phyloP scores from a whole-genome alignment of 2,888 invertebrate genomes.

The Drosophila neotestacea region DNA sequence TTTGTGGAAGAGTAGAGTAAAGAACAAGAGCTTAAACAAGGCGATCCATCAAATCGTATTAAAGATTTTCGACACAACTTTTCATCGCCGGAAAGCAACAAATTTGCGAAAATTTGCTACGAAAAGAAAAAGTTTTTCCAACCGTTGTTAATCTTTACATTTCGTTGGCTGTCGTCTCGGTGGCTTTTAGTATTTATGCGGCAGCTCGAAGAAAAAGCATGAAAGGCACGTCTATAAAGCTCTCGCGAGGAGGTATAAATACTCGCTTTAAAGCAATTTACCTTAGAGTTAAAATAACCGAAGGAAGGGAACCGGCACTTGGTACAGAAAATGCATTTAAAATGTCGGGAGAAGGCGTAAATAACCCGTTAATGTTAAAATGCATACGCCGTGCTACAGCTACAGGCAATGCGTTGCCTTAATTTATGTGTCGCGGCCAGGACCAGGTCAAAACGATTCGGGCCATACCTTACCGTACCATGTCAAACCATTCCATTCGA shows the following conservation, averaged over 20 bases:
- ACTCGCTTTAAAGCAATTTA: slow-evolving; percentile 65
- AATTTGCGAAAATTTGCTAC: slow-evolving; percentile 30
- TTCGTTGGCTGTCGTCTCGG: slow-evolving; percentile 50
- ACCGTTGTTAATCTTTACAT: slow-evolving; percentile 34
- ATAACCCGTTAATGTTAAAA: slow-evolving; percentile 78
- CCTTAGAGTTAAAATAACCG: slow-evolving; percentile 15
- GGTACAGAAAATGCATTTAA: slow-evolving; percentile 73
- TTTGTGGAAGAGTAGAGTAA: slow-evolving; percentile 3
- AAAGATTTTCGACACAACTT: slow-evolving; percentile 38
- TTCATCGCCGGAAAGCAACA: slow-evolving; percentile 42
- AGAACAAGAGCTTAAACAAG: neutral
- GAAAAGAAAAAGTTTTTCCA: slow-evolving; percentile 15
- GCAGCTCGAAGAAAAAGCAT: neutral
- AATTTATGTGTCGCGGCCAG: slow-evolving; percentile 72
- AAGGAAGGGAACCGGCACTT: neutral
- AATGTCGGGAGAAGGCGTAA: slow-evolving; percentile 71
- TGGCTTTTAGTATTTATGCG: slow-evolving; percentile 67
- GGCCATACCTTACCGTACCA: slow-evolving; percentile 3
- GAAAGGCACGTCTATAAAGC: slow-evolving; percentile 59
- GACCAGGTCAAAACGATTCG: slow-evolving; percentile 24
- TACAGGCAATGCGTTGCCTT: slow-evolving; percentile 67
- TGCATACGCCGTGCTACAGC: slow-evolving; percentile 43
- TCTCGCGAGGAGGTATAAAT: slow-evolving; percentile 66
- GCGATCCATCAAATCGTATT: slow-evolving; percentile 42
- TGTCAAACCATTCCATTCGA: slow-evolving; percentile 57